Evolutionary conservation across 1,140 invertebrate species (phyloP).

Genomic region (Pachyrhynchus sulphureomaculatus): DNA sequence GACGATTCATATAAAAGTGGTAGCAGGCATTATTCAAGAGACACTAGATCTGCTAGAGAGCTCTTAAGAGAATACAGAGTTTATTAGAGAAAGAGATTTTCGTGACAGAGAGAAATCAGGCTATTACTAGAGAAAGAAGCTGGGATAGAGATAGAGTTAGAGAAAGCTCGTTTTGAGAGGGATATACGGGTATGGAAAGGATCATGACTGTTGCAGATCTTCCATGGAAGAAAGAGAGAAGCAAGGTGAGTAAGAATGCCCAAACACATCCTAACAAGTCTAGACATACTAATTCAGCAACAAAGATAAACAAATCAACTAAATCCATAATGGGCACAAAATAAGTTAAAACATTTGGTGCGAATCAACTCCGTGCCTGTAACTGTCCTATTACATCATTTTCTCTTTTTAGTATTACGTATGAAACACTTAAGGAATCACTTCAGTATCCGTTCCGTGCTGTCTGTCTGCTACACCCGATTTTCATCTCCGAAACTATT

Average conservation of each 20-base stretch:
- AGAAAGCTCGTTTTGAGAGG: conserved; percentile 32
- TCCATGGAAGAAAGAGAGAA: conserved; percentile 36
- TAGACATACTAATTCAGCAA: too few relatives aligned
- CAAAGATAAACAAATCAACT: too few relatives aligned
- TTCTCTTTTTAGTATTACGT: too few relatives aligned
- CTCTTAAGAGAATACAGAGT: neutral
- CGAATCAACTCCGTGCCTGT: too few relatives aligned
- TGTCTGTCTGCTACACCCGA: too few relatives aligned
- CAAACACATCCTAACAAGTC: too few relatives aligned
- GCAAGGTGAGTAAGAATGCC: conserved; percentile 15
- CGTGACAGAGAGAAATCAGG: conserved; percentile 6
- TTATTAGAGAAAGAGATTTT: conserved; percentile 16
- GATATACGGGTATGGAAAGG: conserved; percentile 29
- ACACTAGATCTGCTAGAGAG: neutral
- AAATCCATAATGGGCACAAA: too few relatives aligned
- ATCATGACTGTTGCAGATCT: conserved; percentile 36
- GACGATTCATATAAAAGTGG: conserved; percentile 19
- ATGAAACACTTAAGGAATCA: too few relatives aligned
- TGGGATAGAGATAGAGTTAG: conserved; percentile 25
- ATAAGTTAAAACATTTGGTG: too few relatives aligned
- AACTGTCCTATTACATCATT: too few relatives aligned
- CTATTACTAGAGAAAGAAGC: conserved; percentile 29
- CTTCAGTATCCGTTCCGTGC: too few relatives aligned
- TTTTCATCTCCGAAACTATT: too few relatives aligned
- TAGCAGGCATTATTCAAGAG: neutral